phyloP scores from a whole-genome alignment of 2,113 vertebrate species.

The Sphaerodactylus townsendi region DNA sequence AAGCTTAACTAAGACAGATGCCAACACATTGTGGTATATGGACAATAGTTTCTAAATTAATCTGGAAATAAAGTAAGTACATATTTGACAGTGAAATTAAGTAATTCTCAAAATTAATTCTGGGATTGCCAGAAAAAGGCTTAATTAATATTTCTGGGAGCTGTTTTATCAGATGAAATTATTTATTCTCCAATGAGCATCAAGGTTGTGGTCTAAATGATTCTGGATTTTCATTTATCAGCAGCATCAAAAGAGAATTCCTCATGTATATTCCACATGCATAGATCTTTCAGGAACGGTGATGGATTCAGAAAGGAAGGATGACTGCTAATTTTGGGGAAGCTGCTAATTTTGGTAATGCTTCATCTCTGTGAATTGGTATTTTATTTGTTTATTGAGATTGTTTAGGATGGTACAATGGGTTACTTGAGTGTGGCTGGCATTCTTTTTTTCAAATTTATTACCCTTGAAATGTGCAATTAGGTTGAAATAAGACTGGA shows the following conservation, averaged over 20 bases:
- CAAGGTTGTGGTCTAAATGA: not conserved
- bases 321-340: not conserved
- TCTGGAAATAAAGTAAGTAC: conserved; percentile 47
- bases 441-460: not conserved
- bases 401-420: not conserved
- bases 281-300: not conserved
- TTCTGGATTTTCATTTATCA: conserved; percentile 39
- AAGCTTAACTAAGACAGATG: conserved; percentile 58
- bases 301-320: not conserved
- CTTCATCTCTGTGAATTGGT: not conserved
- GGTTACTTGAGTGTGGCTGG: not conserved
- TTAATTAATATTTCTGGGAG: conserved; percentile 39
- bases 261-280: conserved; percentile 5
- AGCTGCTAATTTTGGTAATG: not conserved
- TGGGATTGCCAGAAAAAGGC: conserved; percentile 25
- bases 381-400: not conserved
- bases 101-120: conserved; percentile 37
- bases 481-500: not conserved
- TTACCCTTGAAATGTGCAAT: not conserved
- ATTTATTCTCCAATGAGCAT: not conserved
- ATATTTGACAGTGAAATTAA: conserved; percentile 57
- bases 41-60: conserved; percentile 46
- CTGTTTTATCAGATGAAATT: conserved; percentile 24
- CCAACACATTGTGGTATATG: conserved; percentile 29
- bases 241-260: conserved; percentile 2